Conservation (phyloP, 2,797 vertebrate genomes). For the Poecile montanus region DNA sequence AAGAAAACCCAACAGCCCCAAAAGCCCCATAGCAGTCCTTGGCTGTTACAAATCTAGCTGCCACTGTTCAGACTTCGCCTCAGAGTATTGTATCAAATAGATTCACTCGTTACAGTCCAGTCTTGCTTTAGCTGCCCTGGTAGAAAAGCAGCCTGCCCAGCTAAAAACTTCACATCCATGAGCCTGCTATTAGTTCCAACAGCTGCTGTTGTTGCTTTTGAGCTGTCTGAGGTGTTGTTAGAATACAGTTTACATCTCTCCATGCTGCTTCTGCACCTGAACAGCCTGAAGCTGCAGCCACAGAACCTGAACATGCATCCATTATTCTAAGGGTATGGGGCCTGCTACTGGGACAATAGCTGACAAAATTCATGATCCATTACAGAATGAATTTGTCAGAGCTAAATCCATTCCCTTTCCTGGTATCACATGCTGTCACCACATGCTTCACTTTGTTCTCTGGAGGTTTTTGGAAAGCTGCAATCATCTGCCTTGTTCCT, state of each 20-base stretch:
- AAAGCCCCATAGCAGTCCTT: background rate
- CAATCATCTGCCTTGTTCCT: background rate
- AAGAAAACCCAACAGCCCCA: background rate
- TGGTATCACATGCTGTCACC: background rate
- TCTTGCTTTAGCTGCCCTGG: background rate
- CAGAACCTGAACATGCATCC: background rate
- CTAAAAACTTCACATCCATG: background rate
- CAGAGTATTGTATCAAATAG: background rate
- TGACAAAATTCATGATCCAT: constrained; percentile 31
- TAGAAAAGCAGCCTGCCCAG: background rate
- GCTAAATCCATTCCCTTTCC: background rate
- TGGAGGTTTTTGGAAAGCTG: background rate
- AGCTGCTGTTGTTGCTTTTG: background rate
- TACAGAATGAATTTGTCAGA: constrained; percentile 1
- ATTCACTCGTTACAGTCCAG: background rate
- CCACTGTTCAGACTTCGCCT: background rate
- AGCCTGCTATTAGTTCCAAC: background rate
- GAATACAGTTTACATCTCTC: background rate
- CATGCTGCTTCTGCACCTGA: constrained; percentile 24
- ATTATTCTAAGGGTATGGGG: background rate
- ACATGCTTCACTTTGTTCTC: constrained; percentile 21
- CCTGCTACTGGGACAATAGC: background rate
- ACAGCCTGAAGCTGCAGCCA: constrained; percentile 8
- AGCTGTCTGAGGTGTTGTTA: background rate
- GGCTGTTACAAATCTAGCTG: background rate